Evolutionary conservation across 2,888 invertebrate species (phyloP).

Genomic region (Matsumyia berberina): DNA sequence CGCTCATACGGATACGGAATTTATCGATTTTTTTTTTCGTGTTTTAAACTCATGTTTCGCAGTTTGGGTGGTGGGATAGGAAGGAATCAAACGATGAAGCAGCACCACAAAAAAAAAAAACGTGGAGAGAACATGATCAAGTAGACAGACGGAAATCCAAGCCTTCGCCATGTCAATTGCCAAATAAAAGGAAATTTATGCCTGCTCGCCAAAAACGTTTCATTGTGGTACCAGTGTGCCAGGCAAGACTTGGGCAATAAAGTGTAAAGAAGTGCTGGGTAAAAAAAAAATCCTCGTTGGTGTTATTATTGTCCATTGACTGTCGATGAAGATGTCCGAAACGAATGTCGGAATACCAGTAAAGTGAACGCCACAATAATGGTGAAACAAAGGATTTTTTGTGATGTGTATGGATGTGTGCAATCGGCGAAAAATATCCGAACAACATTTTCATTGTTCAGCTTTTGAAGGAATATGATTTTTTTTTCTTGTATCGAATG

Average conservation of each 20-base stretch:
- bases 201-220: slow-evolving; percentile 73
- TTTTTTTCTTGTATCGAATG: slow-evolving; percentile 22
- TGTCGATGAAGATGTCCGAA: slow-evolving; percentile 74
- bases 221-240: slow-evolving; percentile 67
- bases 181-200: slow-evolving; percentile 75
- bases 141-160: slow-evolving; percentile 74
- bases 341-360: slow-evolving; percentile 63
- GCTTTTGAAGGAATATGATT: slow-evolving; percentile 34
- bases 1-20: slow-evolving; percentile 64
- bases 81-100: slow-evolving; percentile 36
- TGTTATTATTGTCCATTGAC: slow-evolving; percentile 67
- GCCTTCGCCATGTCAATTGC: slow-evolving; percentile 76
- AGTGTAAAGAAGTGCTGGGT: slow-evolving; percentile 16
- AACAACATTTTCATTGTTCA: slow-evolving; percentile 34
- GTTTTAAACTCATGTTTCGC: slow-evolving; percentile 30
- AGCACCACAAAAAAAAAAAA: slow-evolving; percentile 29
- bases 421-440: slow-evolving; percentile 34
- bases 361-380: slow-evolving; percentile 40
- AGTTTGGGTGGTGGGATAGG: slow-evolving; percentile 39
- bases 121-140: slow-evolving; percentile 70
- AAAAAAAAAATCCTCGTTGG: slow-evolving; percentile 29
- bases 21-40: slow-evolving; percentile 59
- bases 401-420: slow-evolving; percentile 15
- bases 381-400: slow-evolving; percentile 64
- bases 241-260: slow-evolving; percentile 63